Base-by-base conservation (phyloP, 2,888 invertebrate species). In the Dynastes maya region DNA sequence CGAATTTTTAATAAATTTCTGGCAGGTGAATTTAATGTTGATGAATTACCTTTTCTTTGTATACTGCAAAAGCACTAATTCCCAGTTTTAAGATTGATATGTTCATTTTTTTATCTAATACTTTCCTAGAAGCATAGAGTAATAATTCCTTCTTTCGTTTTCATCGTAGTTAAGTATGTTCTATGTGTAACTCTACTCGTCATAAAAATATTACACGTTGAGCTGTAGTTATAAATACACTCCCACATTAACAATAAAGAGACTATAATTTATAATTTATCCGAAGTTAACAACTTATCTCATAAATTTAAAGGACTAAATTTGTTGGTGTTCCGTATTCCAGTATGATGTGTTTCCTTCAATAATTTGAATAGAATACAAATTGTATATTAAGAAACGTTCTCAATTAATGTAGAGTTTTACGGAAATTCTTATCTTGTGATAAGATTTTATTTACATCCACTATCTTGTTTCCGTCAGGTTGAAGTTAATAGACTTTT, bases 11-110 rank as follows among this genome's bases (percentile, higher is more conserved):
- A 63, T 63, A 63, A 29, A 63, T 63, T 29, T 29, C 9, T 63
- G 63, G 29, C 63, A 63, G 63, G 29, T 63, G 63, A 32, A 29
- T n/a, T 63, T 63, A 63, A 63, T 63, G 11, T 63, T 63, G 63
- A 63, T 63, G 27, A 63, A 63, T 63, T 27, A 13, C 29, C 8
- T 22, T 63, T 63, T 63, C 63, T 32, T 13, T 11, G 32, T 13
- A 13, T 4, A 29, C 32, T 63, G 63, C 63, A 63, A 63, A 32
- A 32, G 9, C 27, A 63, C 32, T 11, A 63, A 32, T 63, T 63
- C 27, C 6, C 9, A 63, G 9, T 32, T 32, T 63, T 29, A 63
- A 63, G 63, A 63, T 63, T 58, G 22, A 58, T 58, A 58, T 16
- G 16, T 58, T 58, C 45, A 6, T 58, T 22, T 58, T 22, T 16